Evolutionary conservation across 1,140 invertebrate species (phyloP), one percentile per base, ranked within the genome.

Genomic region (Drosophila bipectinata): DNA sequence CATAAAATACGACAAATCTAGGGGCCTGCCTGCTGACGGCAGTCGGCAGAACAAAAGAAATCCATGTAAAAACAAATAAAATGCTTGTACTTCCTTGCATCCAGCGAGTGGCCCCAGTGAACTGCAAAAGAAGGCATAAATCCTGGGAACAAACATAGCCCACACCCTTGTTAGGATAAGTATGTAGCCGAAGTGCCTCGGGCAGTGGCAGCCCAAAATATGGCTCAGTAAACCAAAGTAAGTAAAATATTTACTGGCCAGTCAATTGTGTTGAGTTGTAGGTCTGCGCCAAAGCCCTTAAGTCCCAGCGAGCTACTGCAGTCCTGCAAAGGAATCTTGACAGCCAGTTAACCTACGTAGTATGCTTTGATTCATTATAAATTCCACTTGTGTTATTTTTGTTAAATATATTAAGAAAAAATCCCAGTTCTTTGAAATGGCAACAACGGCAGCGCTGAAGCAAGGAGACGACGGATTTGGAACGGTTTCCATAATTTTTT

Each of bases 11-110:
- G 72, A 80, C 72, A 80, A 77, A 72, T 77, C 44, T 51, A 51
- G 7, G 30, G 21, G 21, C 21, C 39, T 28, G 47, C 41, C 45
- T 34, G 10, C n/a, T 49, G 24, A 9, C 4, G 48, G 28, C 6
- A 28, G 26, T 5, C 26, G 26, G 6, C 26, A 57, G n/a, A 18
- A 32, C 12, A 14, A 18, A 53, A 37, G 45, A 79, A 79, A 66
- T 74, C 77, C 80, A 66, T 84, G 81, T 87, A 4, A 74, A 74
- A 84, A 77, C 82, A 84, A 84, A 84, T 85, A 85, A 84, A 77
- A 64, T 66, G 64, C 73, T 85, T 74, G 81, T 81, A 66, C 64
- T 49, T 45, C 52, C 37, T 47, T 48, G 80, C 51, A 53, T 12
- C 3, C 41, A 32, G 52, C 51, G 26, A 62, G 47, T 45, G 56